Conservation (phyloP, 2,113 vertebrate species). For the Myanophis thanlyinensis region DNA sequence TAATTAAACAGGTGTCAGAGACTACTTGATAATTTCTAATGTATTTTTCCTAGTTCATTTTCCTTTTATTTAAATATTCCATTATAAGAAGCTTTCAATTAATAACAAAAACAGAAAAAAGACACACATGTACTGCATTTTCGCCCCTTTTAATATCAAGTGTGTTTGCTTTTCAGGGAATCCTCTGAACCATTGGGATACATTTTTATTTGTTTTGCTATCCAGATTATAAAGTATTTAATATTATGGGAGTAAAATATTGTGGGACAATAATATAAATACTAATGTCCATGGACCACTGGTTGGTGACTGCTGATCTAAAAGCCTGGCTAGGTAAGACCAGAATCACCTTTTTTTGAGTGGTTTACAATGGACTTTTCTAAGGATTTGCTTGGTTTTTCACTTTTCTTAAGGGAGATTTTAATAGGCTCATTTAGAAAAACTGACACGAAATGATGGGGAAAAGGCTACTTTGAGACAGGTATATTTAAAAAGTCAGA, state of each 20-base stretch:
- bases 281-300: too few species aligned
- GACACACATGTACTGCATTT: too few species aligned
- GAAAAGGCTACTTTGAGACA: neutral
- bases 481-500: neutral
- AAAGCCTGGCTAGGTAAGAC: neutral
- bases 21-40: neutral
- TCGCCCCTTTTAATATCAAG: neutral
- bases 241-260: neutral
- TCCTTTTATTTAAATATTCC: neutral
- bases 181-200: neutral
- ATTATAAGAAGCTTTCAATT: neutral
- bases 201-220: neutral
- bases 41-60: neutral
- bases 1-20: neutral
- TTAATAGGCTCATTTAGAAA: neutral
- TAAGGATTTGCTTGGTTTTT: neutral
- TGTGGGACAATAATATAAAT: neutral
- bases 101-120: neutral
- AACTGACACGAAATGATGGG: neutral
- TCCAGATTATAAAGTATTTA: neutral
- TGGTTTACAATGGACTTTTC: neutral
- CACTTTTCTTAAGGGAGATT: neutral
- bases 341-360: neutral
- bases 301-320: neutral
- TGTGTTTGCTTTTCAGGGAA: neutral